Evolutionary conservation across 2,797 vertebrate genomes (phyloP).

Genomic region (Etheostoma nigrum): DNA sequence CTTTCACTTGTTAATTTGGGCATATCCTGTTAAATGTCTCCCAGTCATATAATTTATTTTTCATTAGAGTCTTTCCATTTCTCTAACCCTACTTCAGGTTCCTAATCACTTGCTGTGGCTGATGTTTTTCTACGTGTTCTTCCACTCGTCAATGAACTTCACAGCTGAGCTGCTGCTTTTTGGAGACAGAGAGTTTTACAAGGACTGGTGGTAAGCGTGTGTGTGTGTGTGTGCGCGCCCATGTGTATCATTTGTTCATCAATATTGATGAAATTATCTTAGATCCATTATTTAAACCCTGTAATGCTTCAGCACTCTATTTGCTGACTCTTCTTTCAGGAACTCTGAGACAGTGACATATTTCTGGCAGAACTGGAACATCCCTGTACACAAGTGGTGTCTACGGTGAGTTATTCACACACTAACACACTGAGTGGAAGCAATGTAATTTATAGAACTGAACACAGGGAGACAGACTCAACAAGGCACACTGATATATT

Average conservation of each 20-base stretch:
- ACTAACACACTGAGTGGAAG: constrained; percentile 33
- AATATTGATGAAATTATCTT: constrained; percentile 37
- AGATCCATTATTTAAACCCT: constrained; percentile 37
- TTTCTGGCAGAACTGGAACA: constrained; percentile 99
- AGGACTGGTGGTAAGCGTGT: constrained; percentile 92
- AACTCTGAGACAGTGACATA: constrained; percentile 92
- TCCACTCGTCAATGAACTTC: constrained; percentile 93
- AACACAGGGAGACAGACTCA: constrained; percentile 39
- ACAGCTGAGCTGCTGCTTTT: constrained; percentile 91
- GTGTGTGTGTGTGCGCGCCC: neutral
- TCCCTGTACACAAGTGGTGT: constrained; percentile 97
- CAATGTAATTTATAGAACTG: constrained; percentile 42
- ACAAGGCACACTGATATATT: constrained; percentile 65
- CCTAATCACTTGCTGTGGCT: constrained; percentile 95
- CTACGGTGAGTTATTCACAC: constrained; percentile 84
- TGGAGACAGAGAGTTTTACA: constrained; percentile 94
- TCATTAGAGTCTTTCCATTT: neutral
- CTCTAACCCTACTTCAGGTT: constrained; percentile 79
- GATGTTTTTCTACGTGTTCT: constrained; percentile 96
- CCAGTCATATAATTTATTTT: neutral
- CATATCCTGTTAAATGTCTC: neutral
- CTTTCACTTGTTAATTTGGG: neutral
- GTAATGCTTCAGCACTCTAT: constrained; percentile 23
- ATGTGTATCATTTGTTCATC: constrained; percentile 2
- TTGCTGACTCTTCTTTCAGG: constrained; percentile 79